phyloP scores from a whole-genome alignment of 2,888 invertebrate genomes.

The Tolmerus cingulatus region DNA sequence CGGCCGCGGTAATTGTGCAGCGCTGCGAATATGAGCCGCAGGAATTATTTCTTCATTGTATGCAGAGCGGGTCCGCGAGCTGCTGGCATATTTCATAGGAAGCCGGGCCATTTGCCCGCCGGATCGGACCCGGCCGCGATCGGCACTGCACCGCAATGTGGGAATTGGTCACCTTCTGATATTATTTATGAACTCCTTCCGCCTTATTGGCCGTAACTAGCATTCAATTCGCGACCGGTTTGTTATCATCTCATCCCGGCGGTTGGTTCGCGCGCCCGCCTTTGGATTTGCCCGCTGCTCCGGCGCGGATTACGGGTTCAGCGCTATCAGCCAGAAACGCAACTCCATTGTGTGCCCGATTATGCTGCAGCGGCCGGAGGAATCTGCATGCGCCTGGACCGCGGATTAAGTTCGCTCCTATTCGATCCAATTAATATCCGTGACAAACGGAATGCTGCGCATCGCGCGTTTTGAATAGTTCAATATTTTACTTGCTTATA shows the following conservation, averaged over 20 bases:
- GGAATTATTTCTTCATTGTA: slow-evolving; percentile 49
- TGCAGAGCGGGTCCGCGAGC: slow-evolving; percentile 43
- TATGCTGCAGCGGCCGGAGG: neutral
- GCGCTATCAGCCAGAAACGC: slow-evolving; percentile 22
- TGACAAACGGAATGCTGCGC: slow-evolving; percentile 16
- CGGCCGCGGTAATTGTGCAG: slow-evolving; percentile 25
- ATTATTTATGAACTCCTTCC: slow-evolving; percentile 48
- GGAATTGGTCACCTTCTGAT: slow-evolving; percentile 45
- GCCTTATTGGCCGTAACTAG: slow-evolving; percentile 32
- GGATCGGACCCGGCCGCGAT: neutral
- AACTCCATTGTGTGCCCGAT: slow-evolving; percentile 24
- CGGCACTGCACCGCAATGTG: slow-evolving; percentile 38
- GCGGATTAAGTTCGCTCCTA: slow-evolving; percentile 23
- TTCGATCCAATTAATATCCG: slow-evolving; percentile 27
- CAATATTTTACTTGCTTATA: slow-evolving; percentile 6
- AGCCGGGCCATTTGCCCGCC: slow-evolving; percentile 27
- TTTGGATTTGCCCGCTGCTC: slow-evolving; percentile 11
- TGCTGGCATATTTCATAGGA: slow-evolving; percentile 47
- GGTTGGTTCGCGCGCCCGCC: neutral
- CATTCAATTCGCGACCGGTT: slow-evolving; percentile 4
- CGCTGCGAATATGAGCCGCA: slow-evolving; percentile 17
- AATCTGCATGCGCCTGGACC: slow-evolving; percentile 7
- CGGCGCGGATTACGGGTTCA: slow-evolving; percentile 19
- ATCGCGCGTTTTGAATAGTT: neutral
- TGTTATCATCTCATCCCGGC: too few species aligned